phyloP scores from a whole-genome alignment of 2,797 vertebrate species.

The Antennarius maculatus region DNA sequence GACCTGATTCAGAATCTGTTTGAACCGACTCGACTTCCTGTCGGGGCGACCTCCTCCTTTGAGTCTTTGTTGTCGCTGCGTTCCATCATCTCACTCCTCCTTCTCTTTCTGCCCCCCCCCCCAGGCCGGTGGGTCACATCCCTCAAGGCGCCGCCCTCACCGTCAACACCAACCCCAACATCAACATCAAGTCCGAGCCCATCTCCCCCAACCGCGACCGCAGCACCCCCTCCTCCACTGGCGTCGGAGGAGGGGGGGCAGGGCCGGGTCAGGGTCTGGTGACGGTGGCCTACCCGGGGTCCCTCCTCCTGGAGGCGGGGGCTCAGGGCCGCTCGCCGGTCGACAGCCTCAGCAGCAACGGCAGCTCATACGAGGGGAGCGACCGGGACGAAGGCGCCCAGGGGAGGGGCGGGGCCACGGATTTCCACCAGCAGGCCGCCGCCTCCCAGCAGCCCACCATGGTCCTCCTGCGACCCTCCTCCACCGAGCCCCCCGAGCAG shows the following conservation, averaged over 20 bases:
- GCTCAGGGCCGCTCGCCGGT: conserved; percentile 87
- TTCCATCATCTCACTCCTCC: background rate
- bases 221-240: conserved; percentile 85
- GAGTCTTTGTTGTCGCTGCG: background rate
- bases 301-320: conserved; percentile 78
- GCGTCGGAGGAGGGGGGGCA: conserved; percentile 12
- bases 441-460: conserved; percentile 78
- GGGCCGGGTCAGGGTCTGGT: conserved; percentile 65
- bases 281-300: conserved; percentile 78
- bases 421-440: conserved; percentile 79
- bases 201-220: conserved; percentile 93
- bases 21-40: no score
- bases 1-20: no score
- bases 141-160: conserved; percentile 89
- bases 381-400: conserved; percentile 89
- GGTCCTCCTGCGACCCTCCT: conserved; percentile 85
- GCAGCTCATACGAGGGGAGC: conserved; percentile 92
- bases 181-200: conserved; percentile 97
- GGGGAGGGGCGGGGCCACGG: conserved; percentile 83
- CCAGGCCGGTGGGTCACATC: conserved; percentile 90
- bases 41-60: no score
- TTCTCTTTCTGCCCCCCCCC: background rate
- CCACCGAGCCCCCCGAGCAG: conserved; percentile 84
- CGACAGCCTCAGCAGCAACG: conserved; percentile 94
- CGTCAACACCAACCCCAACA: conserved; percentile 91